Evolutionary conservation across 2,113 vertebrate species (phyloP), one percentile per base, ranked within the genome.

Genomic region (Tyto alba): DNA sequence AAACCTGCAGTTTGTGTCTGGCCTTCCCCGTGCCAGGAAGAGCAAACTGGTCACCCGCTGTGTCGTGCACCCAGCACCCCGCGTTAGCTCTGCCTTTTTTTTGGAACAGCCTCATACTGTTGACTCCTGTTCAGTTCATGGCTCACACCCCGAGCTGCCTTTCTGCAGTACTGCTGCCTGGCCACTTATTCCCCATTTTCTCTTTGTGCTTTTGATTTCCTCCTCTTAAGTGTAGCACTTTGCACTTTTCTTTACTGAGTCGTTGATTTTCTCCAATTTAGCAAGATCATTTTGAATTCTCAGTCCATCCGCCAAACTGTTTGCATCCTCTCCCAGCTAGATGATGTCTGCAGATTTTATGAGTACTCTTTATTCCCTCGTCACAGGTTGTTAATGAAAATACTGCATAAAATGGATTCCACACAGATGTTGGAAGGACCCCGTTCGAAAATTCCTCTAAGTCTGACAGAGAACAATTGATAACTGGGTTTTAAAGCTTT

Each of bases 371-470:
- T 96, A 96, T 96, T 96, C 93, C 87, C 91, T 97, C 85, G 50
- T 96, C 96, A 97, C 93, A 97, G 93, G 94, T 95, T 96, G 93
- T 96, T 96, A 96, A 97, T 97, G 95, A 97, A 97, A 96, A 94
- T 91, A 96, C 95, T 93, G 93, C 89, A 94, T 90, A 85, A 96
- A 96, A 95, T 93, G 85, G 92, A 79, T 96, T 96, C 95, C 90
- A 88, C 74, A 47, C 95, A 97, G 96, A 94, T 91, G 91, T 94
- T 93, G 88, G 88, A 90, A 93, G 71, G 82, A 83, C 78, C 75
- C 41, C 0, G 3, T 69, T 83, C 5, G 21, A 96, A 96, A 88
- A 89, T 53, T 73, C 72, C 78, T 94, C 71, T 29, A 88, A 45
- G 36, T 77, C 60, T 88, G 67, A 62, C 45, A 59, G 26, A 73